A percentile compares a stretch with the other conserved stretches of the same genome.
phyloP scores from a whole-genome alignment of 1,140 invertebrate genomes.

The Drosophila ohnishii region DNA sequence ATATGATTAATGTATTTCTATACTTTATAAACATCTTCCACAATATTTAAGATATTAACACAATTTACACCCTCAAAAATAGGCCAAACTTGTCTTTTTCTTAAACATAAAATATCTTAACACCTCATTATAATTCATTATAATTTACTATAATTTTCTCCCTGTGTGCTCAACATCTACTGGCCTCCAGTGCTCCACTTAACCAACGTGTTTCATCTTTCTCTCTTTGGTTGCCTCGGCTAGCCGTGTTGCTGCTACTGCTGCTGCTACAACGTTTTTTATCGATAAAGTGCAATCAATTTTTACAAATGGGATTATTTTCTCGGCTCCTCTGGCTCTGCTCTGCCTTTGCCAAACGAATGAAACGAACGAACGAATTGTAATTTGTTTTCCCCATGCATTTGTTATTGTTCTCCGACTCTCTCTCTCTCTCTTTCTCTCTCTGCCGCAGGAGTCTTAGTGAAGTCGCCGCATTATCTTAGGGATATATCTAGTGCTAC shows the following conservation, averaged over 20 bases:
- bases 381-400: conserved; percentile 81
- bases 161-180: conserved; percentile 44
- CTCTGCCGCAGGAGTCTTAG: conserved; percentile 64
- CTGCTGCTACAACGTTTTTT: conserved; percentile 58
- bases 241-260: conserved; percentile 4
- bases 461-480: conserved; percentile 79
- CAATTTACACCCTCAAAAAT: neutral
- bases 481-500: conserved; percentile 53
- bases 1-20: too few relatives aligned
- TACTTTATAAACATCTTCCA: neutral
- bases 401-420: conserved; percentile 75
- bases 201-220: conserved; percentile 64
- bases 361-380: conserved; percentile 60
- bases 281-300: conserved; percentile 81
- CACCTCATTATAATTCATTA: too few relatives aligned
- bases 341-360: conserved; percentile 22
- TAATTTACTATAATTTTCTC: conserved; percentile 10
- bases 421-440: neutral
- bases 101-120: neutral
- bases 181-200: conserved; percentile 51
- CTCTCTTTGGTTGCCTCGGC: conserved; percentile 10
- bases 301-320: conserved; percentile 82
- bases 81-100: neutral
- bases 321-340: conserved; percentile 23
- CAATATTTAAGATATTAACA: neutral